Percentiles rank a stretch among this genome's conserved stretches.
phyloP scores from a whole-genome alignment of 2,888 invertebrate genomes.

The Drosophila birchii region DNA sequence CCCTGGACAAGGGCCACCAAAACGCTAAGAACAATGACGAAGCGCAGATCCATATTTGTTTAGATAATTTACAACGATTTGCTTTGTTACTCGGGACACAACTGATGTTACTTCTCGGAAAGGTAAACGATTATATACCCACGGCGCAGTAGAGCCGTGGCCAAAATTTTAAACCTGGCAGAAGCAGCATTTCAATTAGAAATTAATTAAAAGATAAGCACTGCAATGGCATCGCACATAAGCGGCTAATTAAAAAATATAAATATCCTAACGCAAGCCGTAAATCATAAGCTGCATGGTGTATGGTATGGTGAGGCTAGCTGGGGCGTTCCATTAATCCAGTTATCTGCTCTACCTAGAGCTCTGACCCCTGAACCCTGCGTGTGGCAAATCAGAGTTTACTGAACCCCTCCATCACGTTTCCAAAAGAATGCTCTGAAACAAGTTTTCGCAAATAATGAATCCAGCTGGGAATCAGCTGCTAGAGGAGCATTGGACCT shows the following conservation, averaged over 20 bases:
- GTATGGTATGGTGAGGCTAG: conserved; percentile 20
- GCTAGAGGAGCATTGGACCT: background rate
- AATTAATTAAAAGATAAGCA: conserved; percentile 56
- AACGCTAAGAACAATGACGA: conserved; percentile 34
- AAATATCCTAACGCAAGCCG: conserved; percentile 20
- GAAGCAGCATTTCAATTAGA: conserved; percentile 36
- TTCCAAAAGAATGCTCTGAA: conserved; percentile 5
- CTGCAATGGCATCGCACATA: conserved; percentile 24
- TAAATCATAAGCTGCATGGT: conserved; percentile 29
- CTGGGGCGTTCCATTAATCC: conserved; percentile 23
- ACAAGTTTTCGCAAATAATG: background rate
- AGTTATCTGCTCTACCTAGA: conserved; percentile 21
- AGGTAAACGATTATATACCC: conserved; percentile 48
- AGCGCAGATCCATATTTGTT: conserved; percentile 29
- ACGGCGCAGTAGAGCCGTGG: background rate
- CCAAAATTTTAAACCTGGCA: conserved; percentile 14
- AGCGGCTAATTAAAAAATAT: conserved; percentile 26
- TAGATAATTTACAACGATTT: background rate
- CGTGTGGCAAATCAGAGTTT: conserved; percentile 10
- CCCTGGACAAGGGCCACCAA: conserved; percentile 26
- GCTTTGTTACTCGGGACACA: conserved; percentile 20
- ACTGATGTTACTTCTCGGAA: conserved; percentile 44
- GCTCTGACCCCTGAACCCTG: conserved; percentile 8
- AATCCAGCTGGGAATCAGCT: background rate
- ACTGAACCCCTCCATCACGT: conserved; percentile 4